Conservation (phyloP, 2,113 vertebrate genomes). For the Thermophis baileyi region DNA sequence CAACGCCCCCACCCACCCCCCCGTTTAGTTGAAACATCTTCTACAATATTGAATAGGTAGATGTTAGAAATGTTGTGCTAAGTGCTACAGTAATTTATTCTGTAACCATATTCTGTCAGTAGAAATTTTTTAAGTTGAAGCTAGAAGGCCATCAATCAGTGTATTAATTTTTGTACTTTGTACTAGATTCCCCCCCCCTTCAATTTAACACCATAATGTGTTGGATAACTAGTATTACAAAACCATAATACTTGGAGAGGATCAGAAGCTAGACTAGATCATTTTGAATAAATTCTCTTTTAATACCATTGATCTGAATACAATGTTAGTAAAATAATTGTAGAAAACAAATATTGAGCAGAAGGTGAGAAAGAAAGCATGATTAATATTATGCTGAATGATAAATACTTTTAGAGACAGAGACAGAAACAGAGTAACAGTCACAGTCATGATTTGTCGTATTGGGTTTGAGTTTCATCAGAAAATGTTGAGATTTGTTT, state of each 20-base stretch:
- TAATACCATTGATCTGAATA: background rate
- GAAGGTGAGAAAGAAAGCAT: background rate
- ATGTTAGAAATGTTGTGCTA: background rate
- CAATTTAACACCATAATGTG: too few species aligned
- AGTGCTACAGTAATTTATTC: background rate
- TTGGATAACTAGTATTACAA: too few species aligned
- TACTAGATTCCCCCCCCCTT: background rate
- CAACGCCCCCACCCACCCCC: too few species aligned
- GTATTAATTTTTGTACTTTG: background rate
- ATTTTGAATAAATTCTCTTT: background rate
- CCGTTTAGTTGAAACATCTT: background rate
- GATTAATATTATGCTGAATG: background rate
- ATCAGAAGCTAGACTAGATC: background rate
- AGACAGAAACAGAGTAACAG: background rate
- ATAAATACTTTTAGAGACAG: background rate
- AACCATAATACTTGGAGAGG: background rate
- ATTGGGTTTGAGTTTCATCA: background rate
- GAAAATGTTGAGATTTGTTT: background rate
- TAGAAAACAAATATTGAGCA: background rate
- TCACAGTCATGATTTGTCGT: too few species aligned
- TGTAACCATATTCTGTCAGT: background rate
- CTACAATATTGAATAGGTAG: background rate
- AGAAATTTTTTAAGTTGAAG: background rate
- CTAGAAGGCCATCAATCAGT: background rate
- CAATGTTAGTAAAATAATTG: background rate